A percentile compares a stretch with the other conserved stretches of the same genome.
Evolutionary conservation across 1,140 invertebrate genomes (phyloP).

Genomic region (Kradibia gibbosae): DNA sequence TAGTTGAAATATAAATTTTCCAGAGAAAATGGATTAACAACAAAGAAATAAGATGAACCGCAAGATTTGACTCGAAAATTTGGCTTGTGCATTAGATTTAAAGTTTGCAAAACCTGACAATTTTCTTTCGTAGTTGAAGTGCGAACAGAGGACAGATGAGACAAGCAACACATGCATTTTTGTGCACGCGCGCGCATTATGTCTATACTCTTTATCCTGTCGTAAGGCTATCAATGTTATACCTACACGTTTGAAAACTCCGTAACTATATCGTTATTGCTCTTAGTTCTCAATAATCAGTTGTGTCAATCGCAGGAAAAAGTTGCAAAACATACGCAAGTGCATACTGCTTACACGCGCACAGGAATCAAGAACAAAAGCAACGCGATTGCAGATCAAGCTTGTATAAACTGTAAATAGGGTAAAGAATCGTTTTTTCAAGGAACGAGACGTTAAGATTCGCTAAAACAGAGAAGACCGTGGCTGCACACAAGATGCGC

Average conservation of each 20-base stretch:
- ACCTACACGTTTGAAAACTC: not conserved
- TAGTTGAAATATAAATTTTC: not conserved
- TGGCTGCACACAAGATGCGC: slow-evolving; percentile 54
- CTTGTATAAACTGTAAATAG: no score
- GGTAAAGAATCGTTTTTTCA: no score
- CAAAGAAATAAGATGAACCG: not conserved
- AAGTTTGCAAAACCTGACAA: not conserved
- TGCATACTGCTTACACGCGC: not conserved
- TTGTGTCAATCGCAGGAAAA: no score
- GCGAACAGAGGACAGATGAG: slow-evolving; percentile 2
- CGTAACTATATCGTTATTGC: not conserved
- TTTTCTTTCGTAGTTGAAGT: not conserved
- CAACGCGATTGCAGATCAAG: not conserved
- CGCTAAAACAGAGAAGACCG: no score
- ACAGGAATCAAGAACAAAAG: not conserved
- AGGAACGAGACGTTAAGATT: not conserved
- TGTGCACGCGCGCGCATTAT: not conserved
- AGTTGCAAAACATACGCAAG: not conserved
- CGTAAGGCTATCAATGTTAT: not conserved
- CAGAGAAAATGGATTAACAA: not conserved
- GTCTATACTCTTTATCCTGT: no score
- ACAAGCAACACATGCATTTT: not conserved
- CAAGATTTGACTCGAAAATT: not conserved
- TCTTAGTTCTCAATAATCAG: not conserved
- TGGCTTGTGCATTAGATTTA: not conserved